A percentile compares a stretch with the other conserved stretches of the same genome.
Conservation (phyloP, 2,113 vertebrate genomes). For the Sigmodon hispidus region DNA sequence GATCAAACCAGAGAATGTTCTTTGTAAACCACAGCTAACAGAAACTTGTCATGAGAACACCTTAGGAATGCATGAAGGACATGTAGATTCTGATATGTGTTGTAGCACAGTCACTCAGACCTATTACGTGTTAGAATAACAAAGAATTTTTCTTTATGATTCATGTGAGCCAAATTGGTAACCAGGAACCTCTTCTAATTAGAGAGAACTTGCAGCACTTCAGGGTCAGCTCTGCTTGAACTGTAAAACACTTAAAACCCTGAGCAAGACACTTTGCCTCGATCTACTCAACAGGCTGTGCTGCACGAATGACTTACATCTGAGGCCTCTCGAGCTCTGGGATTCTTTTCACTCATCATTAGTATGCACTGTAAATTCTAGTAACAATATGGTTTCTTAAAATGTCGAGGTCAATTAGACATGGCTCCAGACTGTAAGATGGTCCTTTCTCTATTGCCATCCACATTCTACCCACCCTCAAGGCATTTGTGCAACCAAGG, state of each 20-base stretch:
- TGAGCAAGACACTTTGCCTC: not conserved
- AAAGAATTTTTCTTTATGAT: not conserved
- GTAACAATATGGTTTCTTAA: not conserved
- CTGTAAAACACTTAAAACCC: not conserved
- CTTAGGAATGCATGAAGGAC: not conserved
- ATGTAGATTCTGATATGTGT: too few relatives aligned
- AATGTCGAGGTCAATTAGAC: not conserved
- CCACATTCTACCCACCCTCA: not conserved
- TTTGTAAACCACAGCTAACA: not conserved
- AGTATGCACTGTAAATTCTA: not conserved
- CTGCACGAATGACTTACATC: not conserved
- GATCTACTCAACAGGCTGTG: not conserved
- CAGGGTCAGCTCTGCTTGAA: not conserved
- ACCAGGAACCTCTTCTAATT: not conserved
- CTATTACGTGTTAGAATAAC: not conserved
- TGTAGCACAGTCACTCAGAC: not conserved
- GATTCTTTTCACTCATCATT: not conserved
- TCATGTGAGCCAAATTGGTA: not conserved
- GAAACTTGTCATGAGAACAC: not conserved
- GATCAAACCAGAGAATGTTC: not conserved
- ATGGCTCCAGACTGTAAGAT: not conserved
- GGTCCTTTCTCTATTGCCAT: not conserved
- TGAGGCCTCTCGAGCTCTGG: not conserved
- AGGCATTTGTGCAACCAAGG: not conserved
- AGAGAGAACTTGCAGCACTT: not conserved